Evolutionary conservation across 2,888 invertebrate genomes (phyloP).

Genomic region (Ellobium chinense): DNA sequence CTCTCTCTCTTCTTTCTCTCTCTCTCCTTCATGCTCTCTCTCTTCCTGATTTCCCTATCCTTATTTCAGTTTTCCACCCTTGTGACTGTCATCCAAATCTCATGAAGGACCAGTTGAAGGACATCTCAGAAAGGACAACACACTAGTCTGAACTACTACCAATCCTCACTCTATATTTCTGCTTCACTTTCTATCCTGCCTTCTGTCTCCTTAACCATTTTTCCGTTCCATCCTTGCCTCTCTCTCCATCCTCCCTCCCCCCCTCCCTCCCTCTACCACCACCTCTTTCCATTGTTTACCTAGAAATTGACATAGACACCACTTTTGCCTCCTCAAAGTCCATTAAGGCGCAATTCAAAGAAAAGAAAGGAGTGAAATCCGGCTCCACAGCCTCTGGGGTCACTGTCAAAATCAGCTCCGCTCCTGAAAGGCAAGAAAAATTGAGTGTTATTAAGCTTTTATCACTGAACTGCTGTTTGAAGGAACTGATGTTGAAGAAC

Average conservation of each 20-base stretch:
- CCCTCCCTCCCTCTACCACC: neutral
- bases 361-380: conserved; percentile 10
- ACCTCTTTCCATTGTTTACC: neutral
- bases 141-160: too few species aligned
- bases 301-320: neutral
- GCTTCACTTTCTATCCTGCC: neutral
- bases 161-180: neutral
- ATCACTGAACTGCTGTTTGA: too few species aligned
- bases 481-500: too few species aligned
- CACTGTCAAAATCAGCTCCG: neutral
- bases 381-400: neutral
- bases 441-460: too few species aligned
- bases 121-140: too few species aligned
- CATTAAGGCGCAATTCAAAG: neutral
- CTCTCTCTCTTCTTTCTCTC: too few species aligned
- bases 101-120: too few species aligned
- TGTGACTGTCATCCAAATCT: too few species aligned
- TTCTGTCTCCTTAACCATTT: neutral
- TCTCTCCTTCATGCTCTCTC: too few species aligned
- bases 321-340: conserved; percentile 16
- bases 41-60: too few species aligned
- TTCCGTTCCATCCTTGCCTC: neutral
- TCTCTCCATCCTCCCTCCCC: neutral
- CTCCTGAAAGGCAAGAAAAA: too few species aligned
- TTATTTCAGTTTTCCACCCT: too few species aligned